These are phyloP conservation scores for Epistrophella euchroma DNA, from an alignment of 2,888 invertebrate genomes.

Conservation along the genomic window DNA sequence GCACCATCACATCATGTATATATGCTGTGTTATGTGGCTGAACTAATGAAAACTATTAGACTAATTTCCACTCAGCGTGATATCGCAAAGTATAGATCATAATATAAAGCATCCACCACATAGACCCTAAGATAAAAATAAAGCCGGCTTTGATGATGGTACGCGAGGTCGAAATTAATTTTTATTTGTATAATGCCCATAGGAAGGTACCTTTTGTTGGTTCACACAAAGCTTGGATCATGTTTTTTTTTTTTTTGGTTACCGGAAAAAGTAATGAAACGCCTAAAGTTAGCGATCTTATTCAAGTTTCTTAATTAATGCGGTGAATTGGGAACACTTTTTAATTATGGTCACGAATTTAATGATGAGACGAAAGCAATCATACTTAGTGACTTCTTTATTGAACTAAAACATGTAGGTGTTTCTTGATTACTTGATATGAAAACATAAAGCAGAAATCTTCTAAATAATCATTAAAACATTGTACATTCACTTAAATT, in stretches of 20 bases:
- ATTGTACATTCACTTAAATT: not conserved
- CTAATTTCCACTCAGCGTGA: slow-evolving; percentile 64
- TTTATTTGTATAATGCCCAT: not conserved
- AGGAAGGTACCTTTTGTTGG: not conserved
- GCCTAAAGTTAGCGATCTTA: slow-evolving; percentile 43
- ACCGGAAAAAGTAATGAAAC: not conserved
- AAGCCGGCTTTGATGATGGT: slow-evolving; percentile 30
- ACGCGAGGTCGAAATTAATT: slow-evolving; percentile 41
- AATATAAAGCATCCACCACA: not conserved
- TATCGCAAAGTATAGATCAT: slow-evolving; percentile 47
- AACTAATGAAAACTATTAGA: slow-evolving; percentile 65
- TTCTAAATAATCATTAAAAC: not conserved
- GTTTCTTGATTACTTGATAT: slow-evolving; percentile 24
- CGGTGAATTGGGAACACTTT: slow-evolving; percentile 60
- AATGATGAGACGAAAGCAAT: slow-evolving; percentile 49
- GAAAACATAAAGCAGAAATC: not conserved
- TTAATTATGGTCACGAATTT: slow-evolving; percentile 34
- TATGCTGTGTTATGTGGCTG: not conserved
- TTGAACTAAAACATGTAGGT: slow-evolving; percentile 13
- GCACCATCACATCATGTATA: slow-evolving; percentile 13
- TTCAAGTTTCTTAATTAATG: slow-evolving; percentile 60
- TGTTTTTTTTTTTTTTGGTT: slow-evolving; percentile 12
- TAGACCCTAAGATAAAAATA: slow-evolving; percentile 39
- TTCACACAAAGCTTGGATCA: slow-evolving; percentile 49
- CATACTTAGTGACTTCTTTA: slow-evolving; percentile 21